Base-by-base conservation (phyloP, 1,140 invertebrate genomes). In the Brachystomella parvula region DNA sequence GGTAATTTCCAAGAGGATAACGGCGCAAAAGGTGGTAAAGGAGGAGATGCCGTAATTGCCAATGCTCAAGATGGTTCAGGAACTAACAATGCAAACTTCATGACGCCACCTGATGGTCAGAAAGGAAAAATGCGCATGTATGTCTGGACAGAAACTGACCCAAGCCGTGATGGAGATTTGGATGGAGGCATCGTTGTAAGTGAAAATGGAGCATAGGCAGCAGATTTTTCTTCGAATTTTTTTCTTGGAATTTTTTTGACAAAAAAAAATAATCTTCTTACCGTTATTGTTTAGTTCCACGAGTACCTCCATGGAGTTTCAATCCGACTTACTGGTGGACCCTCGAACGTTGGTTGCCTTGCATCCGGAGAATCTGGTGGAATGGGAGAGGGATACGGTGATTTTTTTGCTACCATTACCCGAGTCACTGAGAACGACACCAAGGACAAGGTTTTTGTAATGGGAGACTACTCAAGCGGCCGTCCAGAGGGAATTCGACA, bases 111-210 rank as follows among this genome's bases (percentile, higher is more conserved):
- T 12, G 57, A 32, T 32, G 30, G 57, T 3, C 9, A 2, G 12
- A 59, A 59, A 15, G 57, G 57, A 59, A 21, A 24, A 26, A 59
- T 59, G 57, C 26, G 57, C 12, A 59, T 59, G 57, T 29, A 30
- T 29, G 57, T 62, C 44, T 62, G 60, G 60, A 62, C 60, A 3
- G 33, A 12, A 6, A 62, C 30, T 39, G 30, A 31, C 21, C 60
- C 60, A 47, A 12, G 24, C n/a, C 32, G 60, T 3, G 60, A 62
- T 29, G 60, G 60, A 9, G 60, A 62, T 26, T 47, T 62, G 33
- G 60, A 62, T 47, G 60, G 60, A 44, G 60, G 60, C 3, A 62
- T 62, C 19, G 28, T 62, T 9, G 60, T 59, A 31, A 59, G 57
- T 21, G 9, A 12, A 29, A 26, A 26, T 47, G 44, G 44, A 15